Evolutionary conservation across 1,140 invertebrate species (phyloP), one percentile per base, ranked within the genome.

Genomic region (Frieseomelitta varia): DNA sequence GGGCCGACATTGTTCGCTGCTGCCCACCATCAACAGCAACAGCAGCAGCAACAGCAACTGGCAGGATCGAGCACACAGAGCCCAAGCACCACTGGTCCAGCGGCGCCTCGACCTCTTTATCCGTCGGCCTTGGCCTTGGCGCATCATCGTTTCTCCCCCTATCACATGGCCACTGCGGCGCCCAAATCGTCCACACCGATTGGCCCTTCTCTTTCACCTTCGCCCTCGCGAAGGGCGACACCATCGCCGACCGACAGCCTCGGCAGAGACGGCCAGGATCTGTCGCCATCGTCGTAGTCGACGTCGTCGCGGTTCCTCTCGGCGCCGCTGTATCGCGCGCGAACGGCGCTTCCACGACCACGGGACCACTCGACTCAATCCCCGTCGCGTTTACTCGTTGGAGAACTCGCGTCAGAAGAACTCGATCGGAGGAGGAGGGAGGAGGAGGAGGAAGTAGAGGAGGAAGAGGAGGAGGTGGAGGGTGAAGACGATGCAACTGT

Each of bases 131-230:
- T 95, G 14, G 93, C 93, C 0, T 88, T 93, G 24, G 88, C 92
- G 6, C 94, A 94, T 79, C 95, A 95, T 82, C 90, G 95, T 79
- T 95, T 94, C 88, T 94, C 95, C 6, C 95, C 95, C 56, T 95
- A 96, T 87, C 91, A 93, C 72, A 90, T 90, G n/a, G 86, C 93
- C 1, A 80, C 91, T 12, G 88, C 90, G 1, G 88, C 90, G 1
- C 88, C 92, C 11, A 94, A 93, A 79, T 93, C 91, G 61, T 86
- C 91, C 27, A 90, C 92, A 81, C 65, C 90, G 84, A 67, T 89
- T 88, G 79, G 88, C 77, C 90, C 93, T 11, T 93, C 94, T 15
- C 90, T 93, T 1, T 94, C 94, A 21, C 92, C 93, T 1, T 94
- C 94, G 34, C 92, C 93, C n/a, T 93, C 94, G 71, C 90, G 94